Base-by-base conservation (phyloP, 2,113 vertebrate genomes). In the Cheirogaleus medius region DNA sequence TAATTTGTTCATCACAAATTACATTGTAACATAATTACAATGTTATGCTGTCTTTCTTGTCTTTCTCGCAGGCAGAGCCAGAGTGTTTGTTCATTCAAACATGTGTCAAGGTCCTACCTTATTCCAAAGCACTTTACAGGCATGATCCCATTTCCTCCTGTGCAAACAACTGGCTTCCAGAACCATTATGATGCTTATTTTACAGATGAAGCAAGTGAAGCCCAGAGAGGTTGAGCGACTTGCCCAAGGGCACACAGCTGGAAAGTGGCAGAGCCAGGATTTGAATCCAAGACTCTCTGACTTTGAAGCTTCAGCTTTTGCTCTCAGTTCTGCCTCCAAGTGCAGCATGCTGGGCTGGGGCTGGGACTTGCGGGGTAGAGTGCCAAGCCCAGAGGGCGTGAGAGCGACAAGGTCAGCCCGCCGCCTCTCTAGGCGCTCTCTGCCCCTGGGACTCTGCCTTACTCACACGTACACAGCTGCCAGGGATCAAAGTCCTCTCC, bases 381-480 rank as follows among this genome's bases (percentile, higher is more conserved):
- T 64, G 78, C 94, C 94, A 87, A 71, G 66, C 63, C 44, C 88
- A 89, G 82, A 74, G 89, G 93, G 49, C 88, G 92, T 54, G 93
- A 92, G 97, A 95, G 81, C 96, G 78, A 69, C 82, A 32, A 82
- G 87, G 7, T 81, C 90, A 42, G 94, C 69, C 86, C 0, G 13
- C 81, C 52, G 88, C 47, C 86, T 97, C 64, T 91, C 91, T 85
- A 56, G 94, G 69, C 91, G 47, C 88, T 73, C 82, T 88, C 93
- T 66, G 97, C 78, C 91, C 83, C 39, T 54, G 94, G 91, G 96
- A 89, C 93, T 69, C 73, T 5, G 93, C 89, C 83, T 97, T 95
- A 93, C 88, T 96, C 97, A 97, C 96, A 94, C 63, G 11, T 95
- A 91, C 91, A 92, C 97, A 97, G 97, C 98, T 98, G 98, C 97